Evolutionary conservation across 2,888 invertebrate genomes (phyloP), one percentile per base, ranked within the genome.

Genomic region (Phyllotreta cruciferae): DNA sequence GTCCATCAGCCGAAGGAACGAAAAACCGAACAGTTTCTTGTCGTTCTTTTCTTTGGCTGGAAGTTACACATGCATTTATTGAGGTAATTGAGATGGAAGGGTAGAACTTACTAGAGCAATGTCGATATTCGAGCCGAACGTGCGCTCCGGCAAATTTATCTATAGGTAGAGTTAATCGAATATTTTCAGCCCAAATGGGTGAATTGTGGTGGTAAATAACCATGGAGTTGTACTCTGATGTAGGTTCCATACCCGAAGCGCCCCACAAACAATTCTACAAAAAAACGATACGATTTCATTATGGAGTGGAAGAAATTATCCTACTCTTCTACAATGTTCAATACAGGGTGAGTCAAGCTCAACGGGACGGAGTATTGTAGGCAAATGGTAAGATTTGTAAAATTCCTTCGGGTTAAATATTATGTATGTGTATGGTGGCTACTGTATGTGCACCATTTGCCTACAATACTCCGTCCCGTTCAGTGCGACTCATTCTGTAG

Each of bases 171-270:
- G 93, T 91, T 66, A 97, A 84, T 66, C 95, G 86, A 45, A 94
- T 84, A 71, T 92, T 94, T 80, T 97, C 97, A 64, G 89, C 90
- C 96, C 96, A 98, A 64, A 90, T 89, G 0, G 97, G 97, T 35
- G 91, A 89, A 82, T 97, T 97, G 82, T 94, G 93, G 83, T 98
- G 97, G 79, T 97, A 96, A 71, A 96, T 86, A 24, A 97, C 93
- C 79, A 94, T 87, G 9, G 95, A 94, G 77, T 92, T 92, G 82
- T 94, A 96, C 69, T 87, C 86, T 0, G 88, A 86, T 0, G 85
- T 83, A 0, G 91, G 89, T 58, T 90, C 90, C 79, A 86, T 87
- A 1, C 95, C 94, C 39, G 94, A 92, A 0, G 95, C 95, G 44
- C 93, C 92, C 86, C 90, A 93, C 55, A 96, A 86, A 74, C 94